These are phyloP conservation scores for Tinea pellionella DNA, from an alignment of 2,888 invertebrate genomes.

Conservation along the genomic window DNA sequence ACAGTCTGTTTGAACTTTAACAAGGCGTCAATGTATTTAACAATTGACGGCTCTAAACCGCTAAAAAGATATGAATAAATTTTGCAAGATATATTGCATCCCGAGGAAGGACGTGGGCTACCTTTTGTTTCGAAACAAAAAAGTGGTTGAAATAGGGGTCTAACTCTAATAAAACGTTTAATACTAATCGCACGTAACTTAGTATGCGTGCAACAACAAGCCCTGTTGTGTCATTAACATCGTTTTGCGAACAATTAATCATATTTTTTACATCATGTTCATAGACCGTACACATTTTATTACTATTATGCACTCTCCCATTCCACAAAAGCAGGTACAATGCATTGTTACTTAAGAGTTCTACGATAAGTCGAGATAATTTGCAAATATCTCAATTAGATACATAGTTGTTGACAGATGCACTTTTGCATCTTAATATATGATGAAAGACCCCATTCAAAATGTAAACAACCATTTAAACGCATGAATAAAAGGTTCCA, in stretches of 20 bases:
- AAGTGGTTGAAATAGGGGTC: too few relatives aligned
- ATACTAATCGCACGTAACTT: too few relatives aligned
- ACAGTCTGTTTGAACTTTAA: background rate
- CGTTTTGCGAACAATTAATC: conserved; percentile 4
- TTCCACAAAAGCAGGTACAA: too few relatives aligned
- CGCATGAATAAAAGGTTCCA: conserved; percentile 38
- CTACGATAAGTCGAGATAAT: conserved; percentile 23
- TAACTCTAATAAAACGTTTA: too few relatives aligned
- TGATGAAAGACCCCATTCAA: conserved; percentile 47
- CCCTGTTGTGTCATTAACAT: conserved; percentile 20
- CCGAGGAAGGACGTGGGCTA: too few relatives aligned
- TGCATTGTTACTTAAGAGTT: too few relatives aligned
- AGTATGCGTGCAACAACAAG: too few relatives aligned
- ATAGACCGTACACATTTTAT: background rate
- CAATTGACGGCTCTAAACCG: too few relatives aligned
- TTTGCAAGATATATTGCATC: too few relatives aligned
- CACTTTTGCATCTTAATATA: conserved; percentile 31
- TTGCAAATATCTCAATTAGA: conserved; percentile 45
- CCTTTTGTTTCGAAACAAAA: too few relatives aligned
- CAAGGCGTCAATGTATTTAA: too few relatives aligned
- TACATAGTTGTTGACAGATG: conserved; percentile 41
- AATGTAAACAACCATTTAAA: conserved; percentile 57
- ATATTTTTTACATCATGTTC: background rate
- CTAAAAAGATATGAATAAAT: too few relatives aligned
- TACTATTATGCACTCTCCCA: background rate